These are phyloP conservation scores for Corythaeola cristata DNA, from an alignment of 2,113 vertebrate species.

Conservation along the genomic window DNA sequence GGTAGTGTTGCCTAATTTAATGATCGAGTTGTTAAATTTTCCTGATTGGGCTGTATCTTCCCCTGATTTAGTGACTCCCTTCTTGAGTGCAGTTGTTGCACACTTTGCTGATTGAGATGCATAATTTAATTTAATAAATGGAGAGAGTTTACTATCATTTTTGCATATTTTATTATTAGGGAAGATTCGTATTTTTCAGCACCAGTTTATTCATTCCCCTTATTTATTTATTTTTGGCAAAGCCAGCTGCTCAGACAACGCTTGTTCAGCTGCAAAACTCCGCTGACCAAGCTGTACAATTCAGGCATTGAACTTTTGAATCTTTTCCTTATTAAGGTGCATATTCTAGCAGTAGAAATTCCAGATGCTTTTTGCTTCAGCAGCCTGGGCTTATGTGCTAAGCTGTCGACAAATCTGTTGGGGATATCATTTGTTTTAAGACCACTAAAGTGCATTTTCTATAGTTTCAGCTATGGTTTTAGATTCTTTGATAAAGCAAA, in stretches of 20 bases:
- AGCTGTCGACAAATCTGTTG: slow-evolving; percentile 2
- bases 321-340: slow-evolving; percentile 62
- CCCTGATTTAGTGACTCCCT: slow-evolving; percentile 33
- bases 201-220: slow-evolving; percentile 28
- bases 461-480: slow-evolving; percentile 66
- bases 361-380: slow-evolving; percentile 57
- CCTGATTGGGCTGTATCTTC: slow-evolving; percentile 32
- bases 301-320: slow-evolving; percentile 49
- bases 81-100: slow-evolving; percentile 36
- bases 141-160: slow-evolving; percentile 68
- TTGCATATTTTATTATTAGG: slow-evolving; percentile 72
- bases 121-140: slow-evolving; percentile 77
- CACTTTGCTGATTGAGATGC: slow-evolving; percentile 61
- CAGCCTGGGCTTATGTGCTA: slow-evolving; percentile 16
- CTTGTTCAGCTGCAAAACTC: slow-evolving; percentile 64
- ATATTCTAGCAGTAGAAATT: slow-evolving; percentile 40
- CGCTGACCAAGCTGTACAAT: slow-evolving; percentile 66
- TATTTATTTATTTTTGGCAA: slow-evolving; percentile 55
- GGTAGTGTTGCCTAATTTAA: slow-evolving; percentile 23
- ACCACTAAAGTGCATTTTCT: slow-evolving; percentile 63
- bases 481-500: slow-evolving; percentile 72
- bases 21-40: slow-evolving; percentile 44
- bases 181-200: slow-evolving; percentile 63
- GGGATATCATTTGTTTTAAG: slow-evolving; percentile 57
- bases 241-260: slow-evolving; percentile 18